These are phyloP conservation scores for Enteromius viviparus DNA, from an alignment of 2,797 vertebrate species.

Conservation along the genomic window DNA sequence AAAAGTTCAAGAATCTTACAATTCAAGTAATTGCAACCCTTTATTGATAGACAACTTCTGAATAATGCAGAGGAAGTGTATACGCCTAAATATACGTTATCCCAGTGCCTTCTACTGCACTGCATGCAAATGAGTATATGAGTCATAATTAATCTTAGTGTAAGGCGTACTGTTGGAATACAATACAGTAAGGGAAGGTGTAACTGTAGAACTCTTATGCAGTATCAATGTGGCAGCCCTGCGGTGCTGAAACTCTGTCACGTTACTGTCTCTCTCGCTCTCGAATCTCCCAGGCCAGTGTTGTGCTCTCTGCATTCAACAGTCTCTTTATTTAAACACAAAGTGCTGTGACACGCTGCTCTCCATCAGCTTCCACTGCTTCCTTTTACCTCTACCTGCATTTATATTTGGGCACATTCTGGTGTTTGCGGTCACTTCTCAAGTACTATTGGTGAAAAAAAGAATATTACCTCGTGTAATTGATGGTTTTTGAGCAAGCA, in stretches of 20 bases:
- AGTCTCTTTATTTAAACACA: slow-evolving; percentile 43
- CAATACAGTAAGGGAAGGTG: slow-evolving; percentile 55
- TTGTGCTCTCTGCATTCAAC: slow-evolving; percentile 22
- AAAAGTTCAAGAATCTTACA: neutral
- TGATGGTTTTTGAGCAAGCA: neutral
- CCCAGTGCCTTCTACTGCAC: slow-evolving; percentile 18
- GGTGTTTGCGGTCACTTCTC: slow-evolving; percentile 10
- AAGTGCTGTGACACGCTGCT: slow-evolving; percentile 12
- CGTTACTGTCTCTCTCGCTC: slow-evolving; percentile 57
- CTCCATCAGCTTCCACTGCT: slow-evolving; percentile 21
- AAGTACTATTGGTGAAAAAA: slow-evolving; percentile 27
- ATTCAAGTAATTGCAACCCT: neutral
- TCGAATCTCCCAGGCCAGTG: slow-evolving; percentile 47
- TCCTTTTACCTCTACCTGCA: slow-evolving; percentile 14
- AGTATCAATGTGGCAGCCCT: slow-evolving; percentile 64
- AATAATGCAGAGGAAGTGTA: neutral
- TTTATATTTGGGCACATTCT: slow-evolving; percentile 9
- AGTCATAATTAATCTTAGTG: slow-evolving; percentile 70
- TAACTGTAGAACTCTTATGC: slow-evolving; percentile 60
- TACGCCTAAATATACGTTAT: neutral
- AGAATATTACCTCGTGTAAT: slow-evolving; percentile 9
- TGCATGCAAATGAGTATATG: slow-evolving; percentile 68
- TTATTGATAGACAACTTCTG: neutral
- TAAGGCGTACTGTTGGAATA: slow-evolving; percentile 62
- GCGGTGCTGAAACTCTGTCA: slow-evolving; percentile 76